Conservation (phyloP, 2,797 vertebrate species). For the Monodelphis domestica region DNA sequence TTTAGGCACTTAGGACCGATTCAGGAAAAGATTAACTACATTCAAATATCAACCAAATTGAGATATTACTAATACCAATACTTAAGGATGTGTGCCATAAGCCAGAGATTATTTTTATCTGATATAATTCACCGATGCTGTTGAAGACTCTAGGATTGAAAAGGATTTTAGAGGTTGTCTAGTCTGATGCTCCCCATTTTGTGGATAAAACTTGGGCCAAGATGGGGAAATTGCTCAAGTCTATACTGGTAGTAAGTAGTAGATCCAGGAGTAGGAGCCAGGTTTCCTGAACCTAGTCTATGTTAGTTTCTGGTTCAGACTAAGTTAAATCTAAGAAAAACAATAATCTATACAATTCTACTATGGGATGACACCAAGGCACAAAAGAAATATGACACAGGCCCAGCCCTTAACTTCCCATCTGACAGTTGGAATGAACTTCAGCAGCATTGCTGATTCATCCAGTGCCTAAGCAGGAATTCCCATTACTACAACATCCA, state of each 20-base stretch:
- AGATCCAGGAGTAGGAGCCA: not conserved
- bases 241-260: not conserved
- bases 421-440: not conserved
- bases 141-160: not conserved
- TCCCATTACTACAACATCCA: not conserved
- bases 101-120: not conserved
- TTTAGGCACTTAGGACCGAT: not conserved
- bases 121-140: not conserved
- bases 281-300: not conserved
- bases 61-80: not conserved
- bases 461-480: not conserved
- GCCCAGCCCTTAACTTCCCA: not conserved
- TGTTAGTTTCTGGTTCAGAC: not conserved
- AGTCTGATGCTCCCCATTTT: not conserved
- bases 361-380: not conserved
- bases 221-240: not conserved
- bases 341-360: not conserved
- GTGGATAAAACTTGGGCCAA: not conserved
- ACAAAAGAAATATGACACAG: not conserved
- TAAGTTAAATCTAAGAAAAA: not conserved
- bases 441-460: not conserved
- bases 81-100: not conserved
- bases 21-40: not conserved
- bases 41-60: not conserved
- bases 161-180: not conserved